Evolutionary conservation across 1,140 invertebrate genomes (phyloP).

Genomic region (Drosophila nigromelanica): DNA sequence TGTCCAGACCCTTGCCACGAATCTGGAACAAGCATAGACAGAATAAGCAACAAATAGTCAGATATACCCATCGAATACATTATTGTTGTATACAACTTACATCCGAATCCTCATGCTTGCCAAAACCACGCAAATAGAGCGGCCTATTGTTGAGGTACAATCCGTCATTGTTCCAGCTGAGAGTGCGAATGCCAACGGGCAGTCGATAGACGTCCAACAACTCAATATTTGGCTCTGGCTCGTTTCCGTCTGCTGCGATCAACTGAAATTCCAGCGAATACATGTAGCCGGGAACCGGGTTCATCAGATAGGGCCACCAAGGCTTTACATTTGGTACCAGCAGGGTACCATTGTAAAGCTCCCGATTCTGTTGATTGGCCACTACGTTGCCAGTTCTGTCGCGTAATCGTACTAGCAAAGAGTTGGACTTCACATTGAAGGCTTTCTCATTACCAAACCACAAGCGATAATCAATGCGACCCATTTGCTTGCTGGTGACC

Average conservation of each 20-base stretch:
- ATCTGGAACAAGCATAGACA: slow-evolving; percentile 85
- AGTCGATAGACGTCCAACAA: slow-evolving; percentile 91
- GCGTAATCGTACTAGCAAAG: slow-evolving; percentile 45
- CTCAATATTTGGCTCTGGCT: slow-evolving; percentile 60
- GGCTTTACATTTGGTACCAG: slow-evolving; percentile 89
- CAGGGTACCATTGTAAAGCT: slow-evolving; percentile 84
- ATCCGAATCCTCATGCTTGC: slow-evolving; percentile 97
- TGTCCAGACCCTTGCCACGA: slow-evolving; percentile 94
- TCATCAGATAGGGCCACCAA: slow-evolving; percentile 98
- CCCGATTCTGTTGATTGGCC: slow-evolving; percentile 46
- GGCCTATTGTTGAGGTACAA: slow-evolving; percentile 93
- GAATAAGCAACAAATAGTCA: not conserved
- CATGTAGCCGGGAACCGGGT: slow-evolving; percentile 90
- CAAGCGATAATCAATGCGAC: slow-evolving; percentile 73
- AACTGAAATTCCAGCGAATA: slow-evolving; percentile 86
- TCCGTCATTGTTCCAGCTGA: slow-evolving; percentile 90
- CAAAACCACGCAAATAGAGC: slow-evolving; percentile 96
- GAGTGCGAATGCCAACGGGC: slow-evolving; percentile 93
- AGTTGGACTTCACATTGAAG: not conserved
- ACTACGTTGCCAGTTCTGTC: slow-evolving; percentile 49
- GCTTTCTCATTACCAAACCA: slow-evolving; percentile 21
- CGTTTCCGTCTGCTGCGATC: slow-evolving; percentile 1
- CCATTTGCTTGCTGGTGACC: slow-evolving; percentile 74
- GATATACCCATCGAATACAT: not conserved
- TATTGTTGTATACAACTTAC: slow-evolving; percentile 84